Percentiles rank a stretch among this genome's conserved stretches.
phyloP scores from a whole-genome alignment of 2,888 invertebrate species.

The Cheilosia vulpina region DNA sequence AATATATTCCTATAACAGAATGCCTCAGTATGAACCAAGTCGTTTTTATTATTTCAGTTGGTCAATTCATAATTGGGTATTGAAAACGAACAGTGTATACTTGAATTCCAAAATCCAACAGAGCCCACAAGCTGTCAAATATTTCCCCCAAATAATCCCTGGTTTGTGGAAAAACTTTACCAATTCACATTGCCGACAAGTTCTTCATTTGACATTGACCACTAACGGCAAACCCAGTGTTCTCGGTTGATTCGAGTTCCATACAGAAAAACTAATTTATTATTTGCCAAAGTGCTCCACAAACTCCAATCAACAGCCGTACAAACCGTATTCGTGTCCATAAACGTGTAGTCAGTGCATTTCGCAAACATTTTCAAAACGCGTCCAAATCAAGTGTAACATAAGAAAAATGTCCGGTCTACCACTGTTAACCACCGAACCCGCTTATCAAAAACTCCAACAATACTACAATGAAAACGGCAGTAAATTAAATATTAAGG shows the following conservation, averaged over 20 bases:
- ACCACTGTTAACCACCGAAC: slow-evolving; percentile 86
- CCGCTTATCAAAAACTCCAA: slow-evolving; percentile 90
- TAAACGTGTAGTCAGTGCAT: slow-evolving; percentile 45
- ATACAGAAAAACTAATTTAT: slow-evolving; percentile 44
- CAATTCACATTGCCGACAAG: slow-evolving; percentile 77
- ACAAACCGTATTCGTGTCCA: slow-evolving; percentile 4
- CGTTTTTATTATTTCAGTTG: too few species aligned
- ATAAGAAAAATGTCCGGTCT: slow-evolving; percentile 84
- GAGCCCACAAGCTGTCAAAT: slow-evolving; percentile 24
- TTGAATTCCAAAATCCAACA: slow-evolving; percentile 17
- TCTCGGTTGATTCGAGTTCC: slow-evolving; percentile 48
- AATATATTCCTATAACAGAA: too few species aligned
- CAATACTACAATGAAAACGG: slow-evolving; percentile 89
- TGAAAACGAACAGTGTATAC: too few species aligned
- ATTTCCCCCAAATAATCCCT: slow-evolving; percentile 23
- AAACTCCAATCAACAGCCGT: slow-evolving; percentile 52
- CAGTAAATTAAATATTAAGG: slow-evolving; percentile 90
- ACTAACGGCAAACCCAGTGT: slow-evolving; percentile 37
- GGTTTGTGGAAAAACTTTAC: slow-evolving; percentile 30
- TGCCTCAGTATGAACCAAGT: too few species aligned
- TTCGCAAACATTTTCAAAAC: slow-evolving; percentile 32
- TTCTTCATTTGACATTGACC: slow-evolving; percentile 84
- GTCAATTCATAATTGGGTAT: too few species aligned
- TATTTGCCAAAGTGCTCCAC: slow-evolving; percentile 49
- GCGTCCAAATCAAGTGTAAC: slow-evolving; percentile 54